Base-by-base conservation (phyloP, 2,797 vertebrate genomes). In the Muscicapa comitata region DNA sequence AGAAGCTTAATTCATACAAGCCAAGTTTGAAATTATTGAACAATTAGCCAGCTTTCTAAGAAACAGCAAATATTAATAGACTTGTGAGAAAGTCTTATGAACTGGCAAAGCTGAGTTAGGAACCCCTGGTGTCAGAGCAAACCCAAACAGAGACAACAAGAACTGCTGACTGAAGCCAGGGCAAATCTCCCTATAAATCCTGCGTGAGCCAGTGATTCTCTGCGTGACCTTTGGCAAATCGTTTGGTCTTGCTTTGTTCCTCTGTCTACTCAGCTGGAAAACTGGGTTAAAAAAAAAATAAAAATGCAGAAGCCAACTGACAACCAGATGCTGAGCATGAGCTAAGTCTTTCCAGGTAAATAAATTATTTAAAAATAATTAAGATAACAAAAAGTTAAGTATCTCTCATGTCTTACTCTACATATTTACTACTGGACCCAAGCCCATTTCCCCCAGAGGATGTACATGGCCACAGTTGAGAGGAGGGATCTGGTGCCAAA, bases 211-310 rank as follows among this genome's bases (percentile, higher is more conserved):
- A 88, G 54, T 57, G 85, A 81, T 91, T 96, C 87, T 93, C 87
- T 93, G 45, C 1, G 4, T 93, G 95, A 97, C 89, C 96, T 96
- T 86, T 97, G 90, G 95, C 95, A 93, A 96, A 87, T 77, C 2
- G 0, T 94, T 96, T 92, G 85, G 90, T 96, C 95, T 93, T 89
- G 95, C 86, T 93, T 93, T 96, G 85, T 94, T 97, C 88, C 91
- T 95, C 92, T 94, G 83, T 93, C 95, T 96, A 79, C 90, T 95
- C 93, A 96, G 92, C 89, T 94, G 89, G 92, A 96, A 96, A 94
- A 79, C 87, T 66, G 63, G 40, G 47, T 65, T 85, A 6, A 79
- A 80, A 65, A 65, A 71, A 83, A 54, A 75, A 26, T 26, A 48
- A 58, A 87, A 79, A 51, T 74, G 42, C 47, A 50, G 47, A 59